Evolutionary conservation across 2,888 invertebrate species (phyloP).

Genomic region (Coenonympha arcania): DNA sequence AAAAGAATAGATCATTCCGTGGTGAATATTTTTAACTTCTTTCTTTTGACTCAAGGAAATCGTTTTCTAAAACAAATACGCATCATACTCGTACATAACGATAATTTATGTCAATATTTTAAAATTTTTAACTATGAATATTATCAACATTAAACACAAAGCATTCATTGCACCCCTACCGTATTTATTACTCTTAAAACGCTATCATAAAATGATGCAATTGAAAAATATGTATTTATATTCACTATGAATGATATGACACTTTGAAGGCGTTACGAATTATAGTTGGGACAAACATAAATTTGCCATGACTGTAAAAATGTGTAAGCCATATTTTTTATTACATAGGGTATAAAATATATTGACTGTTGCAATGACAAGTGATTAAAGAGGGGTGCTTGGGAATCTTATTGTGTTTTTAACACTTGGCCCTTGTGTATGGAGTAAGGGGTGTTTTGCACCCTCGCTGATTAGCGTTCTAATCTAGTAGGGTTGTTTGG

Average conservation of each 20-base stretch:
- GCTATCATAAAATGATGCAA: constrained; percentile 50
- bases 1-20: too few relatives aligned
- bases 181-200: constrained; percentile 44
- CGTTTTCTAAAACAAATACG: too few relatives aligned
- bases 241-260: constrained; percentile 70
- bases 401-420: constrained; percentile 71
- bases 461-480: constrained; percentile 71
- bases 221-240: constrained; percentile 69
- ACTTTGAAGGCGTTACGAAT: constrained; percentile 72
- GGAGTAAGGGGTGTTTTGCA: constrained; percentile 62
- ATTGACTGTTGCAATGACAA: constrained; percentile 15
- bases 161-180: constrained; percentile 22
- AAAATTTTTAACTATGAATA: constrained; percentile 19
- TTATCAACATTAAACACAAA: constrained; percentile 22
- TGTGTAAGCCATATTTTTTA: constrained; percentile 21
- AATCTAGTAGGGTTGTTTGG: constrained; percentile 63
- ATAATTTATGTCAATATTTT: background rate
- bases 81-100: too few relatives aligned
- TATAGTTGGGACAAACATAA: constrained; percentile 35
- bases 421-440: constrained; percentile 63
- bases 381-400: constrained; percentile 33
- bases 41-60: too few relatives aligned
- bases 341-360: constrained; percentile 30
- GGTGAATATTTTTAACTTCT: too few relatives aligned
- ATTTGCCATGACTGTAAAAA: constrained; percentile 3